These are phyloP conservation scores for Gobio occitaniae DNA, from an alignment of 2,797 vertebrate genomes.

Conservation along the genomic window DNA sequence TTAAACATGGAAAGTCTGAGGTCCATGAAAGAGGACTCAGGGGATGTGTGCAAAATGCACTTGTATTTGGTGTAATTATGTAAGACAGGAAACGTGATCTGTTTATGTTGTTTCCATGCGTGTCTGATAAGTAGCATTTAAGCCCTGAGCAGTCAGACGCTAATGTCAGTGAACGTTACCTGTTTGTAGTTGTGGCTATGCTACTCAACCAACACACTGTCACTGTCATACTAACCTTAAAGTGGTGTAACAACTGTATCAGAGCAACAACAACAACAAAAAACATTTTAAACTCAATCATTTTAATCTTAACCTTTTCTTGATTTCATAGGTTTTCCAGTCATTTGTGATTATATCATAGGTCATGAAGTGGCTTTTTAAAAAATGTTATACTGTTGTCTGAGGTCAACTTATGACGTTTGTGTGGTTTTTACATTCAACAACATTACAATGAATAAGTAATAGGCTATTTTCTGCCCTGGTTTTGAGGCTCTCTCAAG, in stretches of 20 bases:
- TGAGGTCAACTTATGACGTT: too few relatives aligned
- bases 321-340: background rate
- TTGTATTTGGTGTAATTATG: background rate
- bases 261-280: background rate
- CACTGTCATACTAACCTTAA: background rate
- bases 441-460: too few relatives aligned
- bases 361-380: too few relatives aligned
- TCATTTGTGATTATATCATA: background rate
- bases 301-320: background rate
- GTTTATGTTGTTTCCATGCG: background rate
- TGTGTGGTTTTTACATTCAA: too few relatives aligned
- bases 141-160: background rate
- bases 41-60: background rate
- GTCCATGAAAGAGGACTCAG: background rate
- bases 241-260: background rate
- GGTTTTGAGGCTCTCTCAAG: too few relatives aligned
- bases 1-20: background rate
- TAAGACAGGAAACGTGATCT: slow-evolving; percentile 6
- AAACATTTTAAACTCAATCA: background rate
- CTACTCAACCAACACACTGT: background rate
- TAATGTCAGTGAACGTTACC: background rate
- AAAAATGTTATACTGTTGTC: too few relatives aligned
- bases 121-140: background rate
- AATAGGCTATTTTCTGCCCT: too few relatives aligned
- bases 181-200: background rate